A percentile compares a stretch with the other conserved stretches of the same genome.
These are phyloP conservation scores for Venustaconcha ellipsiformis DNA, from an alignment of 1,140 invertebrate species.

Conservation along the genomic window DNA sequence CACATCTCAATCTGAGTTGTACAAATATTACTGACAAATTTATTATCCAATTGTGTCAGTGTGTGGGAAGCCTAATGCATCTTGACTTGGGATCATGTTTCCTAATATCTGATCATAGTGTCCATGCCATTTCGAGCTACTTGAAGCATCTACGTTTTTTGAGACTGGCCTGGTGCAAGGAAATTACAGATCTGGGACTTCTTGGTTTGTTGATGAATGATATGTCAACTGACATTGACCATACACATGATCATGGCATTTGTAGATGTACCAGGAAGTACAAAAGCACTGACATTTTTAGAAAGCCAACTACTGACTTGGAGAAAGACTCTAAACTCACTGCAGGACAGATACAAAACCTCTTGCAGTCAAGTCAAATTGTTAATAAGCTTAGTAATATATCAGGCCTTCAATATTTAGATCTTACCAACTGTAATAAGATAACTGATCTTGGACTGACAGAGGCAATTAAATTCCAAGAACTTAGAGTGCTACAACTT, in stretches of 20 bases:
- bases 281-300: constrained; percentile 45
- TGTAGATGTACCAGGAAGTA: constrained; percentile 48
- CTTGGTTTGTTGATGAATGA: constrained; percentile 73
- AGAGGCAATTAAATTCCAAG: constrained; percentile 76
- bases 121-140: constrained; percentile 73
- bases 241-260: constrained; percentile 33
- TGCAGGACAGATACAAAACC: constrained; percentile 10
- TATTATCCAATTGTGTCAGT: constrained; percentile 63
- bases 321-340: constrained; percentile 58
- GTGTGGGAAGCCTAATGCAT: constrained; percentile 72
- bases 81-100: constrained; percentile 79
- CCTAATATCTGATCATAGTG: constrained; percentile 76
- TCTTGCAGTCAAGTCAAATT: constrained; percentile 7
- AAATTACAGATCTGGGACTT: constrained; percentile 77
- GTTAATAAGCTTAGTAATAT: constrained; percentile 73
- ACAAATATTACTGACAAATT: constrained; percentile 74
- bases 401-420: constrained; percentile 72
- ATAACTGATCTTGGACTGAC: constrained; percentile 80
- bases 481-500: constrained; percentile 75
- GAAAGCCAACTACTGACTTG: constrained; percentile 59
- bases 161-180: constrained; percentile 76
- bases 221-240: constrained; percentile 26
- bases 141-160: constrained; percentile 74
- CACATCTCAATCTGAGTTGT: constrained; percentile 75
- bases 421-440: constrained; percentile 77